Evolutionary conservation across 2,113 vertebrate species (phyloP), one percentile per base, ranked within the genome.

Genomic region (Oxyruncus cristatus): DNA sequence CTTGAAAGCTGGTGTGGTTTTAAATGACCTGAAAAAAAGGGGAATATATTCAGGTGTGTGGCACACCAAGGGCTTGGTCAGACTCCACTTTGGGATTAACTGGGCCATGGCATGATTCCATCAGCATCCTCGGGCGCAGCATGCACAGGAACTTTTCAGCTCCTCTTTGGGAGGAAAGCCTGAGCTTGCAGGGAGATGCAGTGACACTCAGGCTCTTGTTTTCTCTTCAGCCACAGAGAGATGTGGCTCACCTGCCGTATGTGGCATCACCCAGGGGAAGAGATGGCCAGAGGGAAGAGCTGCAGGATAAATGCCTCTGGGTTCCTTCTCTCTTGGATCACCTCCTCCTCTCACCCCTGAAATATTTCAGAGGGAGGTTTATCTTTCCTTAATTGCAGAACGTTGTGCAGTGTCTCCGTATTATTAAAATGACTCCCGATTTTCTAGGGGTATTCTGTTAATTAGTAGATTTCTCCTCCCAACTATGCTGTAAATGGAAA

Each of bases 391-490:
- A 83, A 96, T 92, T 41, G 42, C 85, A 89, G 88, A 93, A 89
- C 2, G 8, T 68, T 91, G 83, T 87, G 85, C 35, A 0, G 19
- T 75, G n/a, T 82, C 88, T 93, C 94, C 90, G 74, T 88, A 71
- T 95, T 63, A 88, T 94, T 93, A 96, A 95, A 95, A 85, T 61
- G 66, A 83, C 83, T 66, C 68, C 92, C 93, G 95, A 92, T 96
- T 97, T 96, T 96, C 88, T 77, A 50, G 85, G 93, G 91, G 73
- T 96, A 83, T 91, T 96, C 93, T 93, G 91, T 92, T 97, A 97
- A 97, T 97, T 97, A 93, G 95, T 95, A 89, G 97, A 70, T 96
- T 98, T 97, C 96, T 97, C 96, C 88, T 97, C 96, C 93, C 91
- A 93, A 78, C 95, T 46, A 95, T 73, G 92, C 96, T 96, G 96